phyloP scores from a whole-genome alignment of 2,888 invertebrate species.

The Eristalinus sepulchralis region DNA sequence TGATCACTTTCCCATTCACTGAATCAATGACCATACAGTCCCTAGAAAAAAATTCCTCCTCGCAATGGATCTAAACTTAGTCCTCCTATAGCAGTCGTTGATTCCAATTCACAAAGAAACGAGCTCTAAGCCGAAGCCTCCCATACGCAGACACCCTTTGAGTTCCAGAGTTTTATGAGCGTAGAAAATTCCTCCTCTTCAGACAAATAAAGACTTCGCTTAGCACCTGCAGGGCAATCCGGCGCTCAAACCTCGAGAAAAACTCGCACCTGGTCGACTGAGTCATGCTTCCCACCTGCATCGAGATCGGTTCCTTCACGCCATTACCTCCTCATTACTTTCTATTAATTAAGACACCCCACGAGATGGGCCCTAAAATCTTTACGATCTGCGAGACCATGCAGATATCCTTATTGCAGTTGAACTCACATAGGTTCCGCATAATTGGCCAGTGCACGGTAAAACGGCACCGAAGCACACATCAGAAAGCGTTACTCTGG shows the following conservation, averaged over 20 bases:
- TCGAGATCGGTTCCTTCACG: background rate
- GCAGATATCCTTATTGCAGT: constrained; percentile 22
- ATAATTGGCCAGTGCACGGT: constrained; percentile 20
- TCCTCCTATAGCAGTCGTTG: too few species aligned
- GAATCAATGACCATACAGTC: too few species aligned
- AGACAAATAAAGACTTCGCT: background rate
- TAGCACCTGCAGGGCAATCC: background rate
- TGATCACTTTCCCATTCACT: too few species aligned
- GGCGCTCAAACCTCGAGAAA: background rate
- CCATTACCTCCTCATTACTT: constrained; percentile 12
- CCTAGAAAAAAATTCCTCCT: too few species aligned
- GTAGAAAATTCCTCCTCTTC: background rate
- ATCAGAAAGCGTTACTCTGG: background rate
- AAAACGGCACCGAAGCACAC: background rate
- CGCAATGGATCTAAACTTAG: too few species aligned
- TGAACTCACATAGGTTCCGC: constrained; percentile 12
- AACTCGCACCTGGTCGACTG: background rate
- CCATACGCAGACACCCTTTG: too few species aligned
- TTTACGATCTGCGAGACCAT: constrained; percentile 16
- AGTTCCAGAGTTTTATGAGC: too few species aligned
- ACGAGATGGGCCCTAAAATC: constrained; percentile 3
- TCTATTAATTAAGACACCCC: constrained; percentile 10
- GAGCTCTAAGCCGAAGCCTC: too few species aligned
- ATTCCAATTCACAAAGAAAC: too few species aligned
- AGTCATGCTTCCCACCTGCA: background rate